Conservation (phyloP, 2,888 invertebrate genomes). For the Xylocampa areola region DNA sequence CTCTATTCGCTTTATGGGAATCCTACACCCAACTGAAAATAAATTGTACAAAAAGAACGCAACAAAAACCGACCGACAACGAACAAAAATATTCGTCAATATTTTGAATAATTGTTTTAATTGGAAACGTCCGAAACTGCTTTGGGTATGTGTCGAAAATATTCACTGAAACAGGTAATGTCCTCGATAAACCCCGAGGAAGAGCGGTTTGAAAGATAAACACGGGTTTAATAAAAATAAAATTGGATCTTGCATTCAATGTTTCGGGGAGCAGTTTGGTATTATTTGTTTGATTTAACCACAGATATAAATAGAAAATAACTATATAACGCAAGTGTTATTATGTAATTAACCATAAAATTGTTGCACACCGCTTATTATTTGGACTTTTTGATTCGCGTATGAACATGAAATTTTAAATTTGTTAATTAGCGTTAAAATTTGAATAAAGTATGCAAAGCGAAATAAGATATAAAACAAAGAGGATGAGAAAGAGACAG, state of each 20-base stretch:
- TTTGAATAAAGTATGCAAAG: too few species aligned
- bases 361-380: too few species aligned
- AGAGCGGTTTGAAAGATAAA: slow-evolving; percentile 27
- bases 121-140: slow-evolving; percentile 15
- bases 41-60: neutral
- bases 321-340: too few species aligned
- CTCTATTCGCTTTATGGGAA: neutral
- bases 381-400: too few species aligned
- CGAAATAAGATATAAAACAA: too few species aligned
- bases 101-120: slow-evolving; percentile 40
- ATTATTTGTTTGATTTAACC: neutral
- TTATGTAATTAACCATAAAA: too few species aligned
- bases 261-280: slow-evolving; percentile 1
- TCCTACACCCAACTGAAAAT: neutral
- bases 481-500: too few species aligned
- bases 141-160: slow-evolving; percentile 13
- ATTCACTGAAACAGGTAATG: slow-evolving; percentile 29
- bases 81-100: slow-evolving; percentile 30
- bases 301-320: too few species aligned
- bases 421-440: too few species aligned
- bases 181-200: slow-evolving; percentile 22
- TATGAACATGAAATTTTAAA: too few species aligned
- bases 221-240: slow-evolving; percentile 42
- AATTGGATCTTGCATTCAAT: slow-evolving; percentile 22
- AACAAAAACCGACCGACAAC: slow-evolving; percentile 1